Evolutionary conservation across 2,888 invertebrate genomes (phyloP).

Genomic region (Notodonta ziczac): DNA sequence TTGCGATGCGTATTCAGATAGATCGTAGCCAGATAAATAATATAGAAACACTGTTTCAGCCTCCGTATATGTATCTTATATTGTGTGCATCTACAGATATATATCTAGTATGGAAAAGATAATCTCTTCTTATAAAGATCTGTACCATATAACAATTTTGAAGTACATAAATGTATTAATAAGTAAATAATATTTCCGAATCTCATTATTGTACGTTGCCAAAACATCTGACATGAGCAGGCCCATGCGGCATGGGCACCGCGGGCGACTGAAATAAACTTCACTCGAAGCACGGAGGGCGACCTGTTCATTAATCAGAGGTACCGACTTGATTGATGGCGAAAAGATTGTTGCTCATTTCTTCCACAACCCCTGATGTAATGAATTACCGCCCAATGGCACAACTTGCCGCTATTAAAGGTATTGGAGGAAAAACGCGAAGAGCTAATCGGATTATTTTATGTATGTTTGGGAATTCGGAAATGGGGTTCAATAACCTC

Average conservation of each 20-base stretch:
- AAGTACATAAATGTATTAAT: too few species aligned
- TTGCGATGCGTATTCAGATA: too few species aligned
- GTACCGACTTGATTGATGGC: conserved; percentile 40
- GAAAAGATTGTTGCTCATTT: conserved; percentile 37
- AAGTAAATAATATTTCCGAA: too few species aligned
- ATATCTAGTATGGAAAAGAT: too few species aligned
- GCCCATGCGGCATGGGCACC: background rate
- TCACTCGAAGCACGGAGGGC: conserved; percentile 16
- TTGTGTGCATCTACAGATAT: too few species aligned
- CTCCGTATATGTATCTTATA: too few species aligned
- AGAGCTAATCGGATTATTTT: background rate
- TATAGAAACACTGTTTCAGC: too few species aligned
- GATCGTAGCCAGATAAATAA: too few species aligned
- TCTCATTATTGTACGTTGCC: background rate
- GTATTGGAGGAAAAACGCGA: conserved; percentile 20
- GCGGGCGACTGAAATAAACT: conserved; percentile 25
- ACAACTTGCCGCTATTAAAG: conserved; percentile 10
- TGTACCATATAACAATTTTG: too few species aligned
- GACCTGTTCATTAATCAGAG: conserved; percentile 40
- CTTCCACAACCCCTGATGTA: conserved; percentile 28
- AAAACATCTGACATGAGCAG: too few species aligned
- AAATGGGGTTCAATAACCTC: background rate
- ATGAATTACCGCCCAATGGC: conserved; percentile 34
- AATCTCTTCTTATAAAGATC: too few species aligned
- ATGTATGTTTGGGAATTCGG: background rate